Conservation (phyloP, 92 coral and sea anemone species). For the Bergia sp. region DNA sequence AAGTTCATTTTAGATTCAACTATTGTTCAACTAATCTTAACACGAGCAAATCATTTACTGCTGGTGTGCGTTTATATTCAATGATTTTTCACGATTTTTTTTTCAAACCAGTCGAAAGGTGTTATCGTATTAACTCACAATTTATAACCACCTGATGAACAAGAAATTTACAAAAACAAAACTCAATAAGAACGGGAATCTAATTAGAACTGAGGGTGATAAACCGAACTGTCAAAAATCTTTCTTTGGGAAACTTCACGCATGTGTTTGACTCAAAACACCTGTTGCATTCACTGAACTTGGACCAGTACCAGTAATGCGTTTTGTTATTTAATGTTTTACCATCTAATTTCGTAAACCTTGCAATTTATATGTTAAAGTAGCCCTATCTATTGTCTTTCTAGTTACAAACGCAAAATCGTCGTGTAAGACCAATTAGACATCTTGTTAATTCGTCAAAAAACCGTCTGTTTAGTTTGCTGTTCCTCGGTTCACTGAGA, state of each 20-base stretch:
- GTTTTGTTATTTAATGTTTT: constrained; percentile 9
- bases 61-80: too few species aligned
- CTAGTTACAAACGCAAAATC: too few species aligned
- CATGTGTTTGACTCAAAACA: not conserved
- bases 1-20: too few species aligned
- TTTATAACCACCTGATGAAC: not conserved
- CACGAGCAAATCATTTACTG: not conserved
- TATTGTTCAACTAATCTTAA: not conserved
- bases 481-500: too few species aligned
- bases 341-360: not conserved
- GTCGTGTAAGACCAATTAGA: too few species aligned
- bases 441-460: too few species aligned
- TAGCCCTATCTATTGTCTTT: not conserved
- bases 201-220: not conserved
- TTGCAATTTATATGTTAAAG: not conserved
- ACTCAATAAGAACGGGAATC: not conserved
- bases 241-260: not conserved
- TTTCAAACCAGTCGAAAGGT: not conserved
- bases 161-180: not conserved
- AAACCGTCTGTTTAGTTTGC: too few species aligned
- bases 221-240: not conserved
- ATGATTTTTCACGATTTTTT: not conserved
- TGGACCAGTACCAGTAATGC: not conserved
- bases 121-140: not conserved
- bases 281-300: constrained; percentile 15